Conservation (phyloP, 2,113 vertebrate species). For the Gasterosteus nipponicus region DNA sequence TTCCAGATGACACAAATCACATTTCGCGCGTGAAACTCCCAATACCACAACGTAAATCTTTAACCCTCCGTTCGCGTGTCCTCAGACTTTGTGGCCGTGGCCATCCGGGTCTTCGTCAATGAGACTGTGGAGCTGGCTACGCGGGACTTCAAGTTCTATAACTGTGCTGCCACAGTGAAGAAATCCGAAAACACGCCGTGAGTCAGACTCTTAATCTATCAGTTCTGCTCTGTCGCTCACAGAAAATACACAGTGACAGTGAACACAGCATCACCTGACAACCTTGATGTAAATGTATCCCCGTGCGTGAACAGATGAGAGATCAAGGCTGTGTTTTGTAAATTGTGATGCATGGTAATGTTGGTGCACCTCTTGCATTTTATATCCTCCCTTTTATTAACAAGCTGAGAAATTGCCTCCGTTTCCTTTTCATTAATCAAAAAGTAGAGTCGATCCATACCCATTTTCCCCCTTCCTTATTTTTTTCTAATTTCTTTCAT, state of each 20-base stretch:
- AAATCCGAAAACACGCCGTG: slow-evolving; percentile 88
- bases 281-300: slow-evolving; percentile 65
- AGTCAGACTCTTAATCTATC: slow-evolving; percentile 76
- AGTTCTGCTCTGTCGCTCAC: slow-evolving; percentile 65
- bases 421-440: slow-evolving; percentile 84
- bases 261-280: slow-evolving; percentile 67
- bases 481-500: slow-evolving; percentile 58
- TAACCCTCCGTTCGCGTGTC: not conserved
- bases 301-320: slow-evolving; percentile 61
- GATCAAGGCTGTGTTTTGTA: slow-evolving; percentile 74
- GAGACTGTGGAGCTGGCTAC: slow-evolving; percentile 84
- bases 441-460: slow-evolving; percentile 78
- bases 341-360: slow-evolving; percentile 78
- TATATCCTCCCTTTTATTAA: slow-evolving; percentile 58
- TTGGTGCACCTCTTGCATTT: slow-evolving; percentile 73
- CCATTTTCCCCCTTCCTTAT: slow-evolving; percentile 26
- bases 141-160: slow-evolving; percentile 91
- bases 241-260: slow-evolving; percentile 56
- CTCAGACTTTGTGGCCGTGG: slow-evolving; percentile 89
- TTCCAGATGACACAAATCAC: not conserved
- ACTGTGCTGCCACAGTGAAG: slow-evolving; percentile 82
- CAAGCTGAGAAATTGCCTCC: slow-evolving; percentile 79
- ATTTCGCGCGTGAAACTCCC: not conserved
- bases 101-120: slow-evolving; percentile 78
- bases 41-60: not conserved